Base-by-base conservation (phyloP, 2,888 invertebrate genomes). In the Epirrhoe alternata region DNA sequence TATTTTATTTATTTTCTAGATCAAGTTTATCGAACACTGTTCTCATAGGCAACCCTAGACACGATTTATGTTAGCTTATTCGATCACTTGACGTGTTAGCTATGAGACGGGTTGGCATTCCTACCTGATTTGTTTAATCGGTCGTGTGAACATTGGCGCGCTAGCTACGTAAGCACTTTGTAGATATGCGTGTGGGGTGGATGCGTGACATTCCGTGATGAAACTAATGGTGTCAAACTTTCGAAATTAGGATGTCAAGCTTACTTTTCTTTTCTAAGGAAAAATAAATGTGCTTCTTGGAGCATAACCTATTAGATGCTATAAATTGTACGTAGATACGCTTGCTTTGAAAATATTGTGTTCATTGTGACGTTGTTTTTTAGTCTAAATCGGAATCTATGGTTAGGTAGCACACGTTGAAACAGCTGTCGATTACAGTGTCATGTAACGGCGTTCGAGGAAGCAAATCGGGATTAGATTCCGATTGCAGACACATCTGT, bases 401-500 rank as follows among this genome's bases (percentile, higher is more conserved):
- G 35, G 58, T 38, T 14, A 30, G 59, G 51, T 49, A 6, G 12
- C 14, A n/a, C 49, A 45, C 47, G 42, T 42, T 59, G 53, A 61
- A 66, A 49, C 51, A 42, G 80, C 77, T 79, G 83, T 83, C 86
- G 82, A 86, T 86, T 84, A 84, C 76, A 70, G 69, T 70, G 77
- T 72, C 79, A 74, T 70, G 81, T 75, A 81, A 79, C 85, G 81
- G 75, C 75, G 83, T 82, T 75, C 74, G 71, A 69, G 79, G 72
- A 77, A 79, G 81, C 81, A 58, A 57, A 61, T 64, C 75, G 78
- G 84, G 86, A 89, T 89, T 87, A 85, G 86, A 87, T 89, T 90
- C 82, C 84, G 81, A 86, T 85, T 84, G 87, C 84, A 84, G 83
- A 81, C 83, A 83, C 85, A 85, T 85, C 82, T 85, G 85, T 80